Evolutionary conservation across 2,797 vertebrate genomes (phyloP).

Genomic region (Squalus acanthias): DNA sequence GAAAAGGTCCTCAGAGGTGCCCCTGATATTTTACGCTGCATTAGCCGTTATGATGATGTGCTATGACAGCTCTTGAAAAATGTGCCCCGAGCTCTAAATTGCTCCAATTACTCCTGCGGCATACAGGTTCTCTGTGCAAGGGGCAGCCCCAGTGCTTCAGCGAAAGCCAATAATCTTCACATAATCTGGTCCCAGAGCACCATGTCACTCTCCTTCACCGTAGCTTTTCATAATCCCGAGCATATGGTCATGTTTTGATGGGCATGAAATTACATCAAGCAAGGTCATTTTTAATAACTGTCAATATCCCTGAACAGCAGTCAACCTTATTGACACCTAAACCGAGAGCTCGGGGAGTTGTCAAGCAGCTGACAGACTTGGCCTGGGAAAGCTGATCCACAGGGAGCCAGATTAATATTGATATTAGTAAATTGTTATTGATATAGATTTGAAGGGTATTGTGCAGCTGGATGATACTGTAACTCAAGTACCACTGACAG

Average conservation of each 20-base stretch:
- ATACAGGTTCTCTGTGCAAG: conserved; percentile 48
- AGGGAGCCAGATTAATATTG: conserved; percentile 85
- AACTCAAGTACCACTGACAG: conserved; percentile 50
- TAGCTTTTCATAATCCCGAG: conserved; percentile 69
- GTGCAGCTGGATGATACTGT: conserved; percentile 73
- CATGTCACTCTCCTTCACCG: conserved; percentile 53
- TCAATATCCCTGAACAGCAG: conserved; percentile 77
- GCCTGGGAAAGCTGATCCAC: conserved; percentile 66
- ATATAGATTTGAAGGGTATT: conserved; percentile 85
- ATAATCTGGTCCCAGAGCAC: conserved; percentile 50
- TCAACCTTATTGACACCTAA: conserved; percentile 76
- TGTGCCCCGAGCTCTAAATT: conserved; percentile 49
- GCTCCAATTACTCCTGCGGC: conserved; percentile 51
- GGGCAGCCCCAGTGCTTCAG: conserved; percentile 42
- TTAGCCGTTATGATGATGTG: conserved; percentile 49
- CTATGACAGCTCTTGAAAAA: conserved; percentile 50
- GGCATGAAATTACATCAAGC: conserved; percentile 91
- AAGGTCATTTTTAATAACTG: conserved; percentile 97
- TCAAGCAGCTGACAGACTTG: conserved; percentile 49
- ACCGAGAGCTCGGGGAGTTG: conserved; percentile 62
- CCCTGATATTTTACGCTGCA: conserved; percentile 49
- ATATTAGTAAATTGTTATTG: conserved; percentile 97
- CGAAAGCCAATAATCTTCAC: conserved; percentile 48
- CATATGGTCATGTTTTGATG: conserved; percentile 77
- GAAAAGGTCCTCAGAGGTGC: conserved; percentile 46